Percentiles rank a stretch among this genome's conserved stretches.
Conservation (phyloP, 2,888 invertebrate genomes). For the Hypolimnas misippus region DNA sequence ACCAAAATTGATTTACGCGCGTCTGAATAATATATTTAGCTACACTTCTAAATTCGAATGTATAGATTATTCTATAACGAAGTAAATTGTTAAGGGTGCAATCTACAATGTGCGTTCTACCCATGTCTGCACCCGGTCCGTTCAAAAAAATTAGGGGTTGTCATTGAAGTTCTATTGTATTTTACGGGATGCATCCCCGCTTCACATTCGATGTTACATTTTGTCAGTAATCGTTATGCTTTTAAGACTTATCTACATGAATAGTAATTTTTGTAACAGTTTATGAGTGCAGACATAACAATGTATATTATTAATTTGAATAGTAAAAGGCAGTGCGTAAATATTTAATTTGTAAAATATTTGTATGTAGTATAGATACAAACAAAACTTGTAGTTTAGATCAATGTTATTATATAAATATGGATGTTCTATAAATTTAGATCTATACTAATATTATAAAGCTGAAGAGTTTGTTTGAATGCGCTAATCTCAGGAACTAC, state of each 20-base stretch:
- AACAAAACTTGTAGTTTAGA: too few species aligned
- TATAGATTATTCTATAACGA: background rate
- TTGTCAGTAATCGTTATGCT: background rate
- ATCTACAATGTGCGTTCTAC: conserved; percentile 34
- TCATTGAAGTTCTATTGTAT: conserved; percentile 16
- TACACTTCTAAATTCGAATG: conserved; percentile 4
- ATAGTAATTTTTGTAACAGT: background rate
- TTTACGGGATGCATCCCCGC: conserved; percentile 8
- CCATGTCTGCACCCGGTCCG: conserved; percentile 53
- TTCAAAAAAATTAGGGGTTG: conserved; percentile 26
- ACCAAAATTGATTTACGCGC: background rate
- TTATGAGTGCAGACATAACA: background rate
- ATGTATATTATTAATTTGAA: too few species aligned
- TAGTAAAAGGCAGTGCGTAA: too few species aligned
- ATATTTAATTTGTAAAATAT: too few species aligned
- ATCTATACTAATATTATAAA: too few species aligned
- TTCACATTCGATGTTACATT: conserved; percentile 10
- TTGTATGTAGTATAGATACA: too few species aligned
- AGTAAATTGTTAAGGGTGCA: conserved; percentile 21
- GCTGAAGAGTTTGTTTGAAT: too few species aligned
- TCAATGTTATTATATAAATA: too few species aligned
- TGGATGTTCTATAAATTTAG: too few species aligned
- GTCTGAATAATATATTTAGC: conserved; percentile 7
- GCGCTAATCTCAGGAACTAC: too few species aligned
- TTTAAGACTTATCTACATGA: background rate